Percentiles rank a stretch among this genome's conserved stretches.
Evolutionary conservation across 2,113 vertebrate species (phyloP).

Genomic region (Holacanthus passer): DNA sequence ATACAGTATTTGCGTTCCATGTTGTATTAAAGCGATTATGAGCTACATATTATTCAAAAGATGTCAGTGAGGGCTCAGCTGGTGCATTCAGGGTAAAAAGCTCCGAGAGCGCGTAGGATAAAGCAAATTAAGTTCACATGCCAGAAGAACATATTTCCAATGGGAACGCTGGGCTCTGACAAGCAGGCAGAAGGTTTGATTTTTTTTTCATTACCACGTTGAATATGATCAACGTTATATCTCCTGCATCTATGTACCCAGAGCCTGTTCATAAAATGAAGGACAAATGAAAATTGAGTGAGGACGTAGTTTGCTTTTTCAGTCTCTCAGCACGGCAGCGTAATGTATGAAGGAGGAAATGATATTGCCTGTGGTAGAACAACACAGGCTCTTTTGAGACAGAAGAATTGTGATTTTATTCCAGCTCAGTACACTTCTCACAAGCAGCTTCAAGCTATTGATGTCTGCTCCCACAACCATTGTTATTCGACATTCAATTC

Average conservation of each 20-base stretch:
- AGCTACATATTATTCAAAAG: conserved; percentile 27
- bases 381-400: conserved; percentile 58
- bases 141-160: conserved; percentile 20
- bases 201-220: conserved; percentile 20
- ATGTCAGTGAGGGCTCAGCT: background rate
- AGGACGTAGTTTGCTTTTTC: conserved; percentile 25
- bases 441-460: conserved; percentile 63
- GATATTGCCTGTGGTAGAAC: conserved; percentile 55
- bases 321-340: conserved; percentile 13
- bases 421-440: conserved; percentile 51
- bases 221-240: conserved; percentile 11
- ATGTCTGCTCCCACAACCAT: conserved; percentile 50
- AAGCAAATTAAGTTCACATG: background rate
- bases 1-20: background rate
- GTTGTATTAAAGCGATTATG: background rate
- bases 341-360: conserved; percentile 49
- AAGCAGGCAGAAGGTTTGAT: background rate
- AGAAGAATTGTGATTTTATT: conserved; percentile 63
- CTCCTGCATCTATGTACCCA: conserved; percentile 21
- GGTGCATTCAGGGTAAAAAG: background rate
- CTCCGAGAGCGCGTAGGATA: background rate
- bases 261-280: conserved; percentile 38
- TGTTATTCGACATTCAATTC: conserved; percentile 56
- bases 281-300: conserved; percentile 46
- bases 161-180: background rate